Evolutionary conservation across 2,113 vertebrate species (phyloP).

Genomic region (Propithecus coquereli): DNA sequence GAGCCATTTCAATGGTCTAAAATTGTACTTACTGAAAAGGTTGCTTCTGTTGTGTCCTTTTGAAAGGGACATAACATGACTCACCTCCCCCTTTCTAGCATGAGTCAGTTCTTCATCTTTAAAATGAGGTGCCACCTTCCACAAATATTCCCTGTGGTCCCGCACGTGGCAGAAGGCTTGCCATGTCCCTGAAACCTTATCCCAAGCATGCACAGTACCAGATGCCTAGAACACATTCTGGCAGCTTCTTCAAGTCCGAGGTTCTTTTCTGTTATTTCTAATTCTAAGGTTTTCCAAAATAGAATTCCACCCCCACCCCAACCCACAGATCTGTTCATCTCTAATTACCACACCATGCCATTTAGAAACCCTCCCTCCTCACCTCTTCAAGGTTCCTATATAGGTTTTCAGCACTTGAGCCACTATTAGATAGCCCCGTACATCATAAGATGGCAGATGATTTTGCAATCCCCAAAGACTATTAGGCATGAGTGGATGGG

Average conservation of each 20-base stretch:
- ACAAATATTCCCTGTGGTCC: background rate
- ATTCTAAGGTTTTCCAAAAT: slow-evolving; percentile 28
- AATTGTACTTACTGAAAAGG: background rate
- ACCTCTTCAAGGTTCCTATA: background rate
- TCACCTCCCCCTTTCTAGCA: background rate
- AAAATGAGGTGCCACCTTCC: background rate
- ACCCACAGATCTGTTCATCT: background rate
- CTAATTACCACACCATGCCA: background rate
- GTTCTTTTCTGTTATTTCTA: slow-evolving; percentile 5
- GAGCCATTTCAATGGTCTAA: background rate
- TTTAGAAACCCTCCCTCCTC: background rate
- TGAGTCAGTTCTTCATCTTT: background rate
- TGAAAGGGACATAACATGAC: background rate
- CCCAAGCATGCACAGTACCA: background rate
- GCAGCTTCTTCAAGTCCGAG: background rate
- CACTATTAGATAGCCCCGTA: background rate
- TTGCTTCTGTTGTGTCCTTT: background rate
- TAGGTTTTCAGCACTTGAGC: background rate
- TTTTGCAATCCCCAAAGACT: background rate
- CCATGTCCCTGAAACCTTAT: background rate
- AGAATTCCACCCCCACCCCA: background rate
- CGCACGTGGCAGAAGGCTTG: background rate
- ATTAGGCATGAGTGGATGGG: background rate
- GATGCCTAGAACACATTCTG: background rate
- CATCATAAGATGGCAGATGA: background rate